These are phyloP conservation scores for Hydropsyche tenuis DNA, from an alignment of 1,140 invertebrate species.

Conservation along the genomic window DNA sequence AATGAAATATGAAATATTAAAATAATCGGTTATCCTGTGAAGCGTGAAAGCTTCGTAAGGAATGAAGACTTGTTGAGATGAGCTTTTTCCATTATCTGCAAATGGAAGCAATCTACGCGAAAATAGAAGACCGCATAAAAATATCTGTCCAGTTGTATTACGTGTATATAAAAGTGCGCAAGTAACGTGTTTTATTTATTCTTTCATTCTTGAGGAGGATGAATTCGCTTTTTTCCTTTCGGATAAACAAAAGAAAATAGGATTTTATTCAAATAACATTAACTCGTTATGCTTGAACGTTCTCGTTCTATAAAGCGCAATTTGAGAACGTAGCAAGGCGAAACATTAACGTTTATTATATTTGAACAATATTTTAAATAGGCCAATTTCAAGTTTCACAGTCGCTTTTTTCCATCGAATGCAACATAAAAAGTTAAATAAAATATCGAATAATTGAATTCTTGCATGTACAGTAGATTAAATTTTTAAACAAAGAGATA, in stretches of 20 bases:
- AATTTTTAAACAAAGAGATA: no score
- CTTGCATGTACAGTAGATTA: no score
- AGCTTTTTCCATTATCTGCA: slow-evolving; percentile 33
- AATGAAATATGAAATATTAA: slow-evolving; percentile 16
- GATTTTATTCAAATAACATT: slow-evolving; percentile 17
- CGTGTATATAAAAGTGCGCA: neutral
- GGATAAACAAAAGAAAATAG: neutral
- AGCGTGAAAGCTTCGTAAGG: slow-evolving; percentile 27
- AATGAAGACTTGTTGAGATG: slow-evolving; percentile 22
- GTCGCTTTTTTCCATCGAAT: no score
- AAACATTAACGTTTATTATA: no score
- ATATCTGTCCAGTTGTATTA: slow-evolving; percentile 16
- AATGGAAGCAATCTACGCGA: slow-evolving; percentile 26
- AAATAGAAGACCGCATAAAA: slow-evolving; percentile 29
- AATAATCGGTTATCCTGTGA: neutral
- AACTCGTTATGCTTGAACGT: neutral
- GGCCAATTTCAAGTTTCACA: no score
- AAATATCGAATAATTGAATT: no score
- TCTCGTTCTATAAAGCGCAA: neutral
- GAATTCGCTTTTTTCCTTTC: neutral
- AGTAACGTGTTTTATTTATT: neutral
- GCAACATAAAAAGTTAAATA: no score
- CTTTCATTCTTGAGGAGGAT: neutral
- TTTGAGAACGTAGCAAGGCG: no score
- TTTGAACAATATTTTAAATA: no score